Evolutionary conservation across 2,797 vertebrate species (phyloP), one percentile per base, ranked within the genome.

Genomic region (Buceros bicornis): DNA sequence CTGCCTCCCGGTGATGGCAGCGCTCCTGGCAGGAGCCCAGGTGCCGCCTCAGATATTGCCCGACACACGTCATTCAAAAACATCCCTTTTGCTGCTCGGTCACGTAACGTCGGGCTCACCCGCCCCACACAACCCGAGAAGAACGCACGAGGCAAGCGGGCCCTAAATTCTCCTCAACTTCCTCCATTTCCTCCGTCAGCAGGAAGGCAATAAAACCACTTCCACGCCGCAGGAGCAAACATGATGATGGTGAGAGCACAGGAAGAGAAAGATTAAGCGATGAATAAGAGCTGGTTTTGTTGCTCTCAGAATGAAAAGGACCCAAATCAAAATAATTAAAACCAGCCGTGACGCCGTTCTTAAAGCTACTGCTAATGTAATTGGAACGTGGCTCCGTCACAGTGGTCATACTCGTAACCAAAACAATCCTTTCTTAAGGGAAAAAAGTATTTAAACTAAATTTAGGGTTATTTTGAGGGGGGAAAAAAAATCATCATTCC

Each of bases 21-120:
- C 2, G 3, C 37, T 51, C 69, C 82, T 28, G 57, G 65, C 37
- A 89, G 43, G 18, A 78, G 61, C 82, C 24, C 85, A 71, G 45
- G 10, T 1, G 2, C 24, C 37, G 76, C 70, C 51, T 62, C 29
- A 66, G 62, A 13, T 26, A 12, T 1, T 45, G 11, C 50, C 24
- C 31, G 21, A 10, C 2, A 10, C 3, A 10, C 0, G 0, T 6
- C 29, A 71, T 42, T 28, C 82, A 33, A 31, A 76, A 61, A 31
- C 9, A 7, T 42, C 51, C 40, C 35, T 77, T 54, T 40, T 17
- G 16, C 20, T 21, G 7, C 45, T 31, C 72, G 60, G 24, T 4
- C 50, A 4, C 2, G 1, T 12, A 45, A 58, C 1, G 3, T 10
- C 67, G 66, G 50, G 19, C 17, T 69, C 31, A 11, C 28, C 57